Base-by-base conservation (phyloP, 2,888 invertebrate genomes). In the Amphimallon solstitiale region DNA sequence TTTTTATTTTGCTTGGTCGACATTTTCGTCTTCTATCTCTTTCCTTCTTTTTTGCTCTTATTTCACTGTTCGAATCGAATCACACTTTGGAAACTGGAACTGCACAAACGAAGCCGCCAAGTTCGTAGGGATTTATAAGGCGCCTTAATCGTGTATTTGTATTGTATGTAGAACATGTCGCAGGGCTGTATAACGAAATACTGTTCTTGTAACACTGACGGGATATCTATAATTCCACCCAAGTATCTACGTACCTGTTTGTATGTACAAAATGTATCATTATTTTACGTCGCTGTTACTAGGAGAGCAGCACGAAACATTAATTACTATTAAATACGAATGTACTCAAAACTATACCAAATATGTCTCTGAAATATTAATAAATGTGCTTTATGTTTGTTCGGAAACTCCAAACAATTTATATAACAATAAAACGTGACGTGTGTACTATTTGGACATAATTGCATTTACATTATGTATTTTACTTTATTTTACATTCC, bases 71-170 rank as follows among this genome's bases (percentile, higher is more conserved):
- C 10, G 51, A 61, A 67, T 48, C 62, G 43, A 63, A 64, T 67
- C 66, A 69, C 66, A 67, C 69, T 63, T 66, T 65, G 35, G 54
- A 56, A 63, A 68, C 37, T 64, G 64, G 66, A 68, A 65, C 66
- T 66, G 46, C 40, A 48, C 54, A 54, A 69, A 69, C 49, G 62
- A 34, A 17, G 48, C 69, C 69, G 69, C 62, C 66, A 17, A 14
- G 35, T 12, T 7, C n/a, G 17, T 40, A 14, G 29, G 62, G 66
- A 65, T 67, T 67, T 71, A 70, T 70, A 68, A 70, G 71, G 71
- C 71, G 70, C 69, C 69, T 71, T 66, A 68, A 68, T 70, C 69
- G 68, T 67, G 68, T 70, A 69, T 71, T 70, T 70, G 68, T 66
- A 66, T 71, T 70, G 66, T 71, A 65, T 67, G 70, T 66, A 70